Percentiles rank a stretch among this genome's conserved stretches.
Evolutionary conservation across 2,888 invertebrate genomes (phyloP).

Genomic region (Piscicola geometra): DNA sequence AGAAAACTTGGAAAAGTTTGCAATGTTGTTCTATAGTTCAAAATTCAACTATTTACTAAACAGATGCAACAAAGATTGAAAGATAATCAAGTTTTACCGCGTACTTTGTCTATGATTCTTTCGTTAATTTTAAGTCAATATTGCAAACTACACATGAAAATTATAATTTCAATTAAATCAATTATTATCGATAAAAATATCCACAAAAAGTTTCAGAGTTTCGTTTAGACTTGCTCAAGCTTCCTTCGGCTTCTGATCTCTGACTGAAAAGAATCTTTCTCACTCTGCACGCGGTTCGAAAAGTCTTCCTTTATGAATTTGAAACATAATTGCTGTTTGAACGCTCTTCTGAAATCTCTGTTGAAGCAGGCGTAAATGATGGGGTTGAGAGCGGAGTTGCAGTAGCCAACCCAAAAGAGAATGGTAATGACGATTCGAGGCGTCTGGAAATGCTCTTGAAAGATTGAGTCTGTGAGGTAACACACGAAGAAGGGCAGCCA

Average conservation of each 20-base stretch:
- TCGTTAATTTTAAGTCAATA: too few relatives aligned
- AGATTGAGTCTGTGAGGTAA: slow-evolving; percentile 46
- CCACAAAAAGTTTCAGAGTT: too few relatives aligned
- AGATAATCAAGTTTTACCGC: too few relatives aligned
- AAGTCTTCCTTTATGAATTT: background rate
- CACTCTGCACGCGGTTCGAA: background rate
- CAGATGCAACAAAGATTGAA: too few relatives aligned
- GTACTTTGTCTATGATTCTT: too few relatives aligned
- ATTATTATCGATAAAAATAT: too few relatives aligned
- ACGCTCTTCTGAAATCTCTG: slow-evolving; percentile 47
- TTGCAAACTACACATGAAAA: too few relatives aligned
- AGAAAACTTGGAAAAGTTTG: too few relatives aligned
- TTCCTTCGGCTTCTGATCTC: background rate
- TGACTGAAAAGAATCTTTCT: background rate
- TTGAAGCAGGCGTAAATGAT: slow-evolving; percentile 48
- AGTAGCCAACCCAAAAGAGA: slow-evolving; percentile 50
- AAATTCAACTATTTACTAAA: too few relatives aligned
- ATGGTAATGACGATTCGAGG: slow-evolving; percentile 43
- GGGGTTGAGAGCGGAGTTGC: slow-evolving; percentile 48
- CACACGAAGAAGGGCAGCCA: slow-evolving; percentile 47
- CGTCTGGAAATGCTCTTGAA: slow-evolving; percentile 41
- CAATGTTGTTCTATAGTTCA: too few relatives aligned
- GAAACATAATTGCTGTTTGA: slow-evolving; percentile 37
- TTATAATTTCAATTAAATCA: too few relatives aligned
- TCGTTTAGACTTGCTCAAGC: background rate